Base-by-base conservation (phyloP, 2,113 vertebrate genomes). In the Mus pahari region DNA sequence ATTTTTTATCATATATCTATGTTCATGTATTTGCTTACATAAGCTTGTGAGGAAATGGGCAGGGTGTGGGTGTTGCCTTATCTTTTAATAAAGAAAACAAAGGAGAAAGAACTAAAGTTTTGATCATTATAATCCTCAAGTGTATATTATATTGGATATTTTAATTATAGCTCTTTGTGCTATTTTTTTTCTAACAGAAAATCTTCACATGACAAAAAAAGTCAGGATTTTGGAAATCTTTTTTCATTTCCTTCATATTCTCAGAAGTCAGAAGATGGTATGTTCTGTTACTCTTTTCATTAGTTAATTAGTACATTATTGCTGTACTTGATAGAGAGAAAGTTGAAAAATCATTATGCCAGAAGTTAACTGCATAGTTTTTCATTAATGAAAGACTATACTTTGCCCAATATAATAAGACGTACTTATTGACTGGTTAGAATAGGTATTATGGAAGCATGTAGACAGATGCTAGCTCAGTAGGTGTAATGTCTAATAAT, bases 251-350 rank as follows among this genome's bases (percentile, higher is more conserved):
- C 99, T 0, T 98, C 98, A 64, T 99, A 99, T 92, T 99, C 98
- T 64, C 99, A 99, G 97, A 99, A 99, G 97, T 98, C 98, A 91
- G 99, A 99, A 91, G 99, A 99, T 22, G 99, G 99, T 99, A 98
- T 98, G 99, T 68, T 94, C 64, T 79, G 64, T 95, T 87, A 73
- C 17, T 94, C 14, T 90, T 81, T 75, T 87, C 55, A 50, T 74
- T 96, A 62, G 36, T 75, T 86, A 62, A 87, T n/a, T 73, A 6
- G 92, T 68, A 36, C 20, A 53, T 53, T 81, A 66, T 55, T 92
- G 75, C 7, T 90, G 0, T 93, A 20, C 66, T 71, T 94, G n/a
- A 20, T 58, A 22, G 50, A 90, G 62, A 89, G 22, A 53, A 58
- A 77, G 5, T 71, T 33, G 31, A 86, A 77, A 82, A 82, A 73